Base-by-base conservation (phyloP, 2,797 vertebrate genomes). In the Lerista edwardsae region DNA sequence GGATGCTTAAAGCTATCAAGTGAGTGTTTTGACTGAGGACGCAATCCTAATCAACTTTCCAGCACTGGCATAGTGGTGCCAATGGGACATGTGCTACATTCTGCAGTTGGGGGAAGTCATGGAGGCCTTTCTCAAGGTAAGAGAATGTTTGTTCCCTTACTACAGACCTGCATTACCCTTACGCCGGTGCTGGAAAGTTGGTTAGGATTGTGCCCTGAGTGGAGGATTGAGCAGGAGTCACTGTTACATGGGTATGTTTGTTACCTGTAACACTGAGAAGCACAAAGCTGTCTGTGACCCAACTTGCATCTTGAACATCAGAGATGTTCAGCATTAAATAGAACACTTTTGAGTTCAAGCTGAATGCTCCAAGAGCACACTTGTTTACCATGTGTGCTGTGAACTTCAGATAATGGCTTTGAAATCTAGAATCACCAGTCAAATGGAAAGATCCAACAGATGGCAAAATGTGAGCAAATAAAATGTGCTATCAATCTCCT, bases 401-500 rank as follows among this genome's bases (percentile, higher is more conserved):
- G 69, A 82, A 89, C 86, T 87, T 78, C 88, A 90, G 44, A 80
- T 19, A 71, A 87, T 79, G 88, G 15, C 78, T 94, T 89, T 84
- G 71, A 80, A 57, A 91, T 79, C 85, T 67, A 87, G 84, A 89
- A 80, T 86, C 75, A 89, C 90, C 89, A 86, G 29, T 61, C 21
- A 90, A 83, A 84, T 90, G 23, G 80, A 88, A 90, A 79, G 34
- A 80, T 87, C 84, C 36, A 36, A 80, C 78, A 80, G 61, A 85
- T 91, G 87, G 31, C 91, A 89, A 84, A 91, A 88, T 62, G 71
- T 77, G 83, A 86, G 91, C 82, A 92, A 91, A 88, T 90, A 88
- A 83, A 89, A 91, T 88, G 84, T 87, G 78, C 83, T 75, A 61
- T 89, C 39, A 39, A 2, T 81, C 76, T 86, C 88, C 91, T 90